Conservation (phyloP, 2,797 vertebrate genomes). For the Tadarida brasiliensis region DNA sequence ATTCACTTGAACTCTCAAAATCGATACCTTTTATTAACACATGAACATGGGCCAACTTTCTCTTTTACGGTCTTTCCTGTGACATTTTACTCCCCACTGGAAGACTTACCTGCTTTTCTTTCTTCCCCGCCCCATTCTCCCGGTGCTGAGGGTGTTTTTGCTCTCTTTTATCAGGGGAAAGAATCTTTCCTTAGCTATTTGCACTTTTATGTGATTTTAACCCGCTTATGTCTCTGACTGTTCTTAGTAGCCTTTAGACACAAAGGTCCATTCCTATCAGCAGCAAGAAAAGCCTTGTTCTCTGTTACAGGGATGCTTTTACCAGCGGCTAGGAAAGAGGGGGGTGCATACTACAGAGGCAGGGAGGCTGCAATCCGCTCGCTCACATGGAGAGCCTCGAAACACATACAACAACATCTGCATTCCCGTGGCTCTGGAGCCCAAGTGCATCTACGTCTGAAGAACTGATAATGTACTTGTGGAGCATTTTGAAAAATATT, state of each 20-base stretch:
- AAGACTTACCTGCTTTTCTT: not conserved
- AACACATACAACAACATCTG: not conserved
- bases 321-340: not conserved
- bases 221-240: not conserved
- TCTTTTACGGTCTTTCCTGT: not conserved
- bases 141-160: not conserved
- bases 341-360: not conserved
- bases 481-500: conserved; percentile 51
- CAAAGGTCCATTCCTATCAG: not conserved
- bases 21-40: conserved; percentile 18
- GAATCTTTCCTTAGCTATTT: not conserved
- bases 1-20: conserved; percentile 25
- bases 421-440: not conserved
- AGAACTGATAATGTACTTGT: conserved; percentile 37
- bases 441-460: not conserved
- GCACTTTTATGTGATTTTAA: conserved; percentile 1
- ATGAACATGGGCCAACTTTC: not conserved
- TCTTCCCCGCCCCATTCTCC: not conserved
- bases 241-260: conserved; percentile 24
- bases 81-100: not conserved
- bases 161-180: conserved; percentile 15
- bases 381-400: not conserved
- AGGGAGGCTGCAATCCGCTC: not conserved
- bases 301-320: not conserved
- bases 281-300: conserved; percentile 25